Evolutionary conservation across 2,888 invertebrate species (phyloP), one percentile per base, ranked within the genome.

Genomic region (Erannis defoliaria): DNA sequence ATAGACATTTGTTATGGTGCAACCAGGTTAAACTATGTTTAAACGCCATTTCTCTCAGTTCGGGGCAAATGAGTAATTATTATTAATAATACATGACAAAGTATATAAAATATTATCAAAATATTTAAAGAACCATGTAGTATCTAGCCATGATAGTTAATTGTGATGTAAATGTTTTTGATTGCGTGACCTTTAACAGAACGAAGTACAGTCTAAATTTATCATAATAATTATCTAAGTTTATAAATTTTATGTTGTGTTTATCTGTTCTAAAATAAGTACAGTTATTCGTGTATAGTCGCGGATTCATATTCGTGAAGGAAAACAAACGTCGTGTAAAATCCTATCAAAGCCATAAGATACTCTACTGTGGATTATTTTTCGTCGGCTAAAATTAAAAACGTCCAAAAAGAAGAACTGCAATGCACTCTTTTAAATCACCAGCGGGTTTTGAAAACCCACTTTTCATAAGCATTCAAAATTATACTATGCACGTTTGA

Each of bases 401-500:
- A 18, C 26, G 10, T 18, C 16, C 42, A 49, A 57, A 57, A 57
- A 37, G 31, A 14, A 29, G 38, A 35, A 49, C 21, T 10, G 29
- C 10, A 42, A 33, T 10, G 49, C 37, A 46, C 31, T 55, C 55
- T 57, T 55, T 63, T 23, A 58, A 63, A 63, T 63, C 56, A 57
- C 57, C 48, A 9, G 37, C 42, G 35, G 31, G 50, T 12, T 37
- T 37, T 38, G 9, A 16, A 19, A 51, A 33, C 38, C 35, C 3
- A 23, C 26, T 14, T 10, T 0, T 5, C 6, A 26, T 23, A n/a
- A 2, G 5, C 26, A 21, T 45, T 26, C 37, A 54, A 66, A 74
- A 64, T 70, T 64, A 67, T 70, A 67, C 70, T 70, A 62, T 75
- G 68, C 66, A 46, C 5, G 5, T 0, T 14, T 18, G 35, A 1